Percentiles rank a stretch among this genome's conserved stretches.
These are phyloP conservation scores for Lamellibrachia luymesi DNA, from an alignment of 1,140 invertebrate genomes.

Conservation along the genomic window DNA sequence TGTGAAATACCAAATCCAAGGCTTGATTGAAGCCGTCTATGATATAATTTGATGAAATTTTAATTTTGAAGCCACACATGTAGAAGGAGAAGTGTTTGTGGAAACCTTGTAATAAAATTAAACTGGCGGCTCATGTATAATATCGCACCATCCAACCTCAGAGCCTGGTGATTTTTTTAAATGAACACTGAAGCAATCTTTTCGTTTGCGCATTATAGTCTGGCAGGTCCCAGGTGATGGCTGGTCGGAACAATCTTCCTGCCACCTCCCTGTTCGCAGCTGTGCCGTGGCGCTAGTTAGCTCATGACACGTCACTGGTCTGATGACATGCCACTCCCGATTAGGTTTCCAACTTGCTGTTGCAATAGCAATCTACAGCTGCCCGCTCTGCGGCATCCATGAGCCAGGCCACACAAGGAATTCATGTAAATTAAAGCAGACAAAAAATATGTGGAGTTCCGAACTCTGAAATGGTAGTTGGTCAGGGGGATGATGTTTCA, in stretches of 20 bases:
- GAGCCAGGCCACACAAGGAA: neutral
- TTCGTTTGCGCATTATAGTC: neutral
- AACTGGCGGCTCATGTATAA: neutral
- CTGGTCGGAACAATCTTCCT: neutral
- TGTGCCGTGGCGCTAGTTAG: neutral
- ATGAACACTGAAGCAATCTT: neutral
- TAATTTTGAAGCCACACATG: neutral
- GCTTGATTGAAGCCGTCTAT: too few species aligned
- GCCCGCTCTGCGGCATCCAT: neutral
- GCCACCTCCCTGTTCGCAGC: neutral
- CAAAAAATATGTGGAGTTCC: neutral
- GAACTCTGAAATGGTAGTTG: neutral
- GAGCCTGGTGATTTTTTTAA: neutral
- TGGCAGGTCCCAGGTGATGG: neutral
- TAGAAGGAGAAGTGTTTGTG: neutral
- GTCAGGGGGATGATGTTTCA: neutral
- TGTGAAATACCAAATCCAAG: too few species aligned
- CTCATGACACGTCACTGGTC: neutral
- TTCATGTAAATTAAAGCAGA: neutral
- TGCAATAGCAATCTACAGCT: neutral
- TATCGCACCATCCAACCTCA: neutral
- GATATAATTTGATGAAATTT: neutral
- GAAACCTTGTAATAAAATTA: neutral
- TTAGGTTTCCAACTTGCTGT: neutral
- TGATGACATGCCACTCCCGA: neutral